Conservation (phyloP, 2,888 invertebrate genomes). For the Anodontia alba region DNA sequence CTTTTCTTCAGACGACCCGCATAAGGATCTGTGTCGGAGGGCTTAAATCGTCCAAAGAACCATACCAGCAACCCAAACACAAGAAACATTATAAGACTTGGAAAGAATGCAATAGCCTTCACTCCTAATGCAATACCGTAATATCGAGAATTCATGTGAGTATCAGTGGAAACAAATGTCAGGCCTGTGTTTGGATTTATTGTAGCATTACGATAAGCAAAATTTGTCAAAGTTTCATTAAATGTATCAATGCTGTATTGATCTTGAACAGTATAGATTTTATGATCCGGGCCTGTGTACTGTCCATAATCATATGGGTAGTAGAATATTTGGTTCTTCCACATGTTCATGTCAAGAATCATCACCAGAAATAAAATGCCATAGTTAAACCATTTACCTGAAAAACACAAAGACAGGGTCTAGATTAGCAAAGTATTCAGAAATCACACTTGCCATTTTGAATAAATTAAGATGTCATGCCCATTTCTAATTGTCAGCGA, state of each 20-base stretch:
- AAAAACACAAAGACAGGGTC: not conserved
- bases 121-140: constrained; percentile 83
- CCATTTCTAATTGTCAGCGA: too few relatives aligned
- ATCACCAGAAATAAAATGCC: constrained; percentile 86
- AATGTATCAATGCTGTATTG: constrained; percentile 70
- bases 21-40: constrained; percentile 76
- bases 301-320: constrained; percentile 86
- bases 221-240: constrained; percentile 84
- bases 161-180: constrained; percentile 84
- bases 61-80: constrained; percentile 78
- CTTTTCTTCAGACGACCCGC: constrained; percentile 77
- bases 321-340: constrained; percentile 87
- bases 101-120: constrained; percentile 86
- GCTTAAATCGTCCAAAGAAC: constrained; percentile 78
- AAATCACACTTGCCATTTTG: too few relatives aligned
- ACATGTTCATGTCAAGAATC: constrained; percentile 87
- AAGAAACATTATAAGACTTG: constrained; percentile 79
- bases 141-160: constrained; percentile 86
- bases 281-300: constrained; percentile 85
- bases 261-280: constrained; percentile 79
- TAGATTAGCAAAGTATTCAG: too few relatives aligned
- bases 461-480: too few relatives aligned
- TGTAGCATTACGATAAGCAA: constrained; percentile 82
- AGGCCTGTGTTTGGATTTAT: constrained; percentile 84
- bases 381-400: constrained; percentile 87